These are phyloP conservation scores for Tetrax tetrax DNA, from an alignment of 2,113 vertebrate species.

Conservation along the genomic window DNA sequence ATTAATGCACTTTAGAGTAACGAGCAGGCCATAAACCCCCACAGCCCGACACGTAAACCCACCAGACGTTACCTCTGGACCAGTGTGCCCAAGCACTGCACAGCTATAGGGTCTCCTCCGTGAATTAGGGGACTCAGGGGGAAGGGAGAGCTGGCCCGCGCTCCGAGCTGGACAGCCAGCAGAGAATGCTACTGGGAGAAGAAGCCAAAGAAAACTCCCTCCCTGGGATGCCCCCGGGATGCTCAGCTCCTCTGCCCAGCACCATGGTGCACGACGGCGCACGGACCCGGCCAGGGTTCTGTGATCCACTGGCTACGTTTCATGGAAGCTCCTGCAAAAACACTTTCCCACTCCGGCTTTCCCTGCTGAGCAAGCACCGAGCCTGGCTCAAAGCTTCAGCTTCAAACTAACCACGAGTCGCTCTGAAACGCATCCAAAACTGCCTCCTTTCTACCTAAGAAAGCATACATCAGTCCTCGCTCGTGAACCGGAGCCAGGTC, in stretches of 20 bases:
- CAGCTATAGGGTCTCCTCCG: no score
- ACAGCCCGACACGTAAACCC: fast-evolving
- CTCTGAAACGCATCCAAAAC: background rate
- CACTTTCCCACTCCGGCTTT: background rate
- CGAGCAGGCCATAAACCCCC: background rate
- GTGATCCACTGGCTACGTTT: background rate
- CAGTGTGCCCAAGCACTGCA: background rate
- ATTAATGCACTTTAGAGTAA: background rate
- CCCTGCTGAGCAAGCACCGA: background rate
- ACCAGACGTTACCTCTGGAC: background rate
- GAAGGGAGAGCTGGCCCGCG: background rate
- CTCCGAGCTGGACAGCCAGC: background rate
- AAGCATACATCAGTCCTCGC: background rate
- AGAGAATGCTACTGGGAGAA: background rate
- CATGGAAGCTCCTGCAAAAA: background rate
- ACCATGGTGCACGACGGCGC: background rate
- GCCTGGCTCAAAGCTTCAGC: background rate
- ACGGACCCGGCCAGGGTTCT: background rate
- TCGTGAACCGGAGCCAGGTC: background rate
- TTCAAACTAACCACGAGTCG: background rate
- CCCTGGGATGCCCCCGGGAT: background rate
- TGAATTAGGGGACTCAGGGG: background rate
- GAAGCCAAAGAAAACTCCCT: background rate
- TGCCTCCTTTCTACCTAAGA: background rate
- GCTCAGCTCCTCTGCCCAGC: background rate